A percentile compares a stretch with the other conserved stretches of the same genome.
Evolutionary conservation across 2,888 invertebrate species (phyloP).

Genomic region (Atherix ibis): DNA sequence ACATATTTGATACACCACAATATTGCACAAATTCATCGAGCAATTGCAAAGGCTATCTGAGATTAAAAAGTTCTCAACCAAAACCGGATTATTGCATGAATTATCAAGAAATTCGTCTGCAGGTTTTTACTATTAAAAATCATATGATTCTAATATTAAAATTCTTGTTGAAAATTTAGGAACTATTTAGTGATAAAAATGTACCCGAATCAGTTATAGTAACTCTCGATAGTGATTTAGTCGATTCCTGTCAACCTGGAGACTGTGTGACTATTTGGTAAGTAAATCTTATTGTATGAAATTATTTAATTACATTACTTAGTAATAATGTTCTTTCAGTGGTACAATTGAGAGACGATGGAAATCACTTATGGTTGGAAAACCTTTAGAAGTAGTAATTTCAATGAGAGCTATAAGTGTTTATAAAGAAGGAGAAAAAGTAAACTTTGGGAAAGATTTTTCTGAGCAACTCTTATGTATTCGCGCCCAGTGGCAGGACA

Average conservation of each 20-base stretch:
- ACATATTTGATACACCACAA: constrained; percentile 30
- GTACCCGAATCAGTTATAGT: constrained; percentile 63
- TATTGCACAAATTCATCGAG: constrained; percentile 34
- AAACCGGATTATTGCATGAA: constrained; percentile 42
- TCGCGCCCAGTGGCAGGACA: constrained; percentile 11
- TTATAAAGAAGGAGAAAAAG: constrained; percentile 48
- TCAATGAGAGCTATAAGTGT: constrained; percentile 32
- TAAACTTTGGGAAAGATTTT: constrained; percentile 53
- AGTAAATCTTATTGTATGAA: constrained; percentile 6
- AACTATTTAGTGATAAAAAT: constrained; percentile 55
- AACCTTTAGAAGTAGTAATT: constrained; percentile 7
- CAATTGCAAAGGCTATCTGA: constrained; percentile 33
- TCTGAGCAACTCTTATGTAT: constrained; percentile 23
- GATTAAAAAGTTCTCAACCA: constrained; percentile 37
- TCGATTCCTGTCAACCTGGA: constrained; percentile 75
- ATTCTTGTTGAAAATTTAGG: constrained; percentile 35
- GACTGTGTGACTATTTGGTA: constrained; percentile 76
- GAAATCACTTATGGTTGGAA: constrained; percentile 36
- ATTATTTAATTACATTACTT: background rate
- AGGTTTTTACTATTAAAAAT: constrained; percentile 32
- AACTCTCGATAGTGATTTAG: constrained; percentile 69
- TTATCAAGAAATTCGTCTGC: constrained; percentile 75
- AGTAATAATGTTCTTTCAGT: constrained; percentile 36
- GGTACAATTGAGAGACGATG: constrained; percentile 62
- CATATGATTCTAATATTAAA: constrained; percentile 1